Base-by-base conservation (phyloP, 2,113 vertebrate species). In the Columba livia region DNA sequence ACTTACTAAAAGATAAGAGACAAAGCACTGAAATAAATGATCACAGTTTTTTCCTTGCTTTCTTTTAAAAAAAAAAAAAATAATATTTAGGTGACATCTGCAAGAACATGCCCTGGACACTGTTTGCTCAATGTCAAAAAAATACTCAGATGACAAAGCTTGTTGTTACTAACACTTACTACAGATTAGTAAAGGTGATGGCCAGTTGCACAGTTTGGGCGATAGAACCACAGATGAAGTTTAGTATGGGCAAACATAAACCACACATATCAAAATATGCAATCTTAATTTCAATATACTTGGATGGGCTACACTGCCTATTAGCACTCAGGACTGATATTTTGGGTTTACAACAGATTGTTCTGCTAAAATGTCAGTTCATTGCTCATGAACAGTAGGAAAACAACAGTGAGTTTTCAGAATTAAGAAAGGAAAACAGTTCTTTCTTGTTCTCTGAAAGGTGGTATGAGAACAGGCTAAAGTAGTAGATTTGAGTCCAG, bases 1-100 rank as follows among this genome's bases (percentile, higher is more conserved):
- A 88, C 85, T 82, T 95, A 92, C 80, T 94, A 90, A 93, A 96
- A 96, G 67, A 93, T 83, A 93, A 80, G 89, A 93, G 90, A 83
- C 38, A 95, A 93, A 88, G 4, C n/a, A 44, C 5, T 53, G 53
- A 74, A 58, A 71, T 40, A 77, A 85, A 57, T 90, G 1, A 26
- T 32, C 23, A 23, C 2, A 25, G 40, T 40, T 28, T 20, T 23
- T 6, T 58, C 24, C 20, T 23, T 44, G 42, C 23, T 23, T 32
- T 36, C 28, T 34, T 32, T 85, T 44, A 38, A 38, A 42, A 42
- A 42, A 42, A 42, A 42, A 44, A 18, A 44, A 44, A 44, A 44
- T 18, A n/a, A n/a, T 44, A 42, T 44, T 62, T 6, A 69, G 65
- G 24, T 48, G 21, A 53, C 58, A 23, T 58, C 0, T 15, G 32